phyloP scores from a whole-genome alignment of 2,888 invertebrate genomes.

The Rugalucina vietnamica region DNA sequence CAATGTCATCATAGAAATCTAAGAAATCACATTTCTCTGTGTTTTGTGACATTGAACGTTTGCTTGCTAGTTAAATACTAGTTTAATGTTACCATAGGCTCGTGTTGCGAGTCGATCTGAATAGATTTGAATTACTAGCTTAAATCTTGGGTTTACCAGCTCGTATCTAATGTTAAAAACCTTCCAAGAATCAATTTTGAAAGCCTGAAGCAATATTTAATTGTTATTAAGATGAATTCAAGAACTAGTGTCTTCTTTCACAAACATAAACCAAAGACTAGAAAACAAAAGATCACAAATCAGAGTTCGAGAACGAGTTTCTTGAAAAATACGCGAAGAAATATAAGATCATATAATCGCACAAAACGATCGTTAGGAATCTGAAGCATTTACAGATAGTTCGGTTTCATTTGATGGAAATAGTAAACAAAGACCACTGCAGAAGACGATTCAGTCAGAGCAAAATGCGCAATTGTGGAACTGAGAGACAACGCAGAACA shows the following conservation, averaged over 20 bases:
- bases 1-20: no score
- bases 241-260: not conserved
- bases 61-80: constrained; percentile 63
- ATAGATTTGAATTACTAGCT: not conserved
- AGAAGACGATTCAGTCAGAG: no score
- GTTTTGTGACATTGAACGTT: constrained; percentile 46
- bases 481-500: no score
- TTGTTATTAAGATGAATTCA: not conserved
- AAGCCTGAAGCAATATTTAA: not conserved
- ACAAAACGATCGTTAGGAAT: no score
- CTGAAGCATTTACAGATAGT: no score
- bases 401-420: no score
- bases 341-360: no score
- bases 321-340: no score
- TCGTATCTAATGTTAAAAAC: not conserved
- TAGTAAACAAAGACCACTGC: no score
- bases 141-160: not conserved
- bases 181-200: not conserved
- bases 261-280: not conserved
- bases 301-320: no score
- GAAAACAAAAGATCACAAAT: not conserved
- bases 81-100: constrained; percentile 59
- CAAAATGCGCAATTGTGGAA: no score
- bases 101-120: constrained; percentile 36
- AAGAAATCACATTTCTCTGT: not conserved